phyloP scores from a whole-genome alignment of 2,888 invertebrate genomes.

The Brachyptera putata region DNA sequence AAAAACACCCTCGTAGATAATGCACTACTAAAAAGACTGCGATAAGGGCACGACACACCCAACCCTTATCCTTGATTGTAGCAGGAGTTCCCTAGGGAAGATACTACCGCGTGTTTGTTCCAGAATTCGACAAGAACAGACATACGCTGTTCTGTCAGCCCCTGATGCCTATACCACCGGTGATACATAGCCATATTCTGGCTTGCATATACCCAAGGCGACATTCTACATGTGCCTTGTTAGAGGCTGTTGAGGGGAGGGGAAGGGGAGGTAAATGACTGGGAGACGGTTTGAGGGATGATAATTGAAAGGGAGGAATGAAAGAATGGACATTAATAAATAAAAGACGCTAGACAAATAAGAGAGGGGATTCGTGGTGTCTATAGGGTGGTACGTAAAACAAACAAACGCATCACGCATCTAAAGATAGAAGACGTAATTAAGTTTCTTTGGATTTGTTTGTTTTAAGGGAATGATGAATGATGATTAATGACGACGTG shows the following conservation, averaged over 20 bases:
- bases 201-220: neutral
- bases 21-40: no score
- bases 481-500: no score
- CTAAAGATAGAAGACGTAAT: neutral
- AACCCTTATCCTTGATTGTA: no score
- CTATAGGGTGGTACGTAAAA: neutral
- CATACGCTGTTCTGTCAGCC: no score
- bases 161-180: neutral
- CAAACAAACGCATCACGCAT: neutral
- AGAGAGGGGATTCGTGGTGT: conserved; percentile 19
- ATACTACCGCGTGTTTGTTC: no score
- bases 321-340: conserved; percentile 18
- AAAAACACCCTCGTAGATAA: no score
- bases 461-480: no score
- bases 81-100: no score
- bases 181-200: neutral
- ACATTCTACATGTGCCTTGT: no score
- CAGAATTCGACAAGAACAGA: no score
- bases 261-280: neutral
- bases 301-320: conserved; percentile 2
- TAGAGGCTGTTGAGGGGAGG: neutral
- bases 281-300: neutral
- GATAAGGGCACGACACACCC: no score
- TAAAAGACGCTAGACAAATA: conserved; percentile 13
- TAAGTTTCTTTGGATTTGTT: neutral